Percentiles rank a stretch among this genome's conserved stretches.
Conservation (phyloP, 1,140 invertebrate species). For the Myzus persicae region DNA sequence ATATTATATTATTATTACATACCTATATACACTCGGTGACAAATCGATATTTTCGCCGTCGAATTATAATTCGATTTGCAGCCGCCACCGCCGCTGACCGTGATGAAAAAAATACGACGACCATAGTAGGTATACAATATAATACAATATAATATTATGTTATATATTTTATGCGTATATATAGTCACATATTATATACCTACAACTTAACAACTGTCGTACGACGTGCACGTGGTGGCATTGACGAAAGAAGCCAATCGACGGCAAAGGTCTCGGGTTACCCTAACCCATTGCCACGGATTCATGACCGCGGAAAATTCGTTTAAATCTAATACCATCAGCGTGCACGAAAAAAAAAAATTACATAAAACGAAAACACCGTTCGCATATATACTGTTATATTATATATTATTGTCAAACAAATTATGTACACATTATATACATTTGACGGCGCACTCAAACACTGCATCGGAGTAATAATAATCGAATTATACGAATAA, state of each 20-base stretch:
- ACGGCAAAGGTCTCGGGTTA: slow-evolving; percentile 17
- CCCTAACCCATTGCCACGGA: slow-evolving; percentile 36
- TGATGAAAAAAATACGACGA: neutral
- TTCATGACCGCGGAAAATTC: slow-evolving; percentile 41
- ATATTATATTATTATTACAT: neutral
- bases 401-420: neutral
- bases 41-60: slow-evolving; percentile 33
- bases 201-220: neutral
- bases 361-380: slow-evolving; percentile 8
- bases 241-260: slow-evolving; percentile 33
- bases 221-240: neutral
- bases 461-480: neutral
- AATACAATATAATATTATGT: neutral
- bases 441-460: neutral
- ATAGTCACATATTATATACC: neutral
- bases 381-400: neutral
- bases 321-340: neutral
- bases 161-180: too few species aligned
- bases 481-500: slow-evolving; percentile 2
- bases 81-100: neutral
- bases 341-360: neutral
- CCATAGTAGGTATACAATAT: neutral
- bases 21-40: too few species aligned
- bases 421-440: neutral
- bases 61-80: slow-evolving; percentile 36